Conservation (phyloP, 23 tunicate species). For the Styela clava region DNA sequence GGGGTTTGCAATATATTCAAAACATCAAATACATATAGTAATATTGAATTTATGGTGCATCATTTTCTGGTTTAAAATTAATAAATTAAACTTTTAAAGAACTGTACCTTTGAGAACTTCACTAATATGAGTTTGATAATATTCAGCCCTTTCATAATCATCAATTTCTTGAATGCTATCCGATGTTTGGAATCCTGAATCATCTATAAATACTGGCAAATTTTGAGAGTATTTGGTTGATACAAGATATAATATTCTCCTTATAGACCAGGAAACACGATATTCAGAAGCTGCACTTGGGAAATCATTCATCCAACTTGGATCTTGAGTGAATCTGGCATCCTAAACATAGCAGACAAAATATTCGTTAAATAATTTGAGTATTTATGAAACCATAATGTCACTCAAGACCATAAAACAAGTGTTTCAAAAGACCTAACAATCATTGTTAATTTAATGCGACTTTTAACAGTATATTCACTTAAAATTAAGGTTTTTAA, state of each 20-base stretch:
- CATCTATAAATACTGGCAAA: slow-evolving; percentile 48
- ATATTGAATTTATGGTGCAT: no score
- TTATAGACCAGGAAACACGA: slow-evolving; percentile 69
- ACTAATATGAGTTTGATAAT: slow-evolving; percentile 42
- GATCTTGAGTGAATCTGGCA: slow-evolving; percentile 35
- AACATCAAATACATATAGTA: no score
- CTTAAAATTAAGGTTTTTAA: no score
- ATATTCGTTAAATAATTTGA: no score
- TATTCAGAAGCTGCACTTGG: slow-evolving; percentile 24
- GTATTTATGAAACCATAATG: no score
- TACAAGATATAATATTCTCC: slow-evolving; percentile 66
- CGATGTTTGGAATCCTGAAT: slow-evolving; percentile 40
- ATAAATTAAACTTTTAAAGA: no score
- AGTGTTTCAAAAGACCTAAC: no score
- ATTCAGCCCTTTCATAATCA: slow-evolving; percentile 64
- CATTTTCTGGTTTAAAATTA: no score
- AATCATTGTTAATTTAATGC: no score
- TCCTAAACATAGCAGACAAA: slow-evolving; percentile 32
- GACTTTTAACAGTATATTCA: no score
- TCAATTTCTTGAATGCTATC: slow-evolving; percentile 49
- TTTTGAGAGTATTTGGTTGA: slow-evolving; percentile 42
- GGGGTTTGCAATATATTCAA: no score
- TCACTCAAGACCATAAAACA: no score
- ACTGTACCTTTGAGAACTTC: slow-evolving; percentile 90
- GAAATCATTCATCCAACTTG: slow-evolving; percentile 33